phyloP scores from a whole-genome alignment of 2,888 invertebrate species.

The Eristalis arbustorum region DNA sequence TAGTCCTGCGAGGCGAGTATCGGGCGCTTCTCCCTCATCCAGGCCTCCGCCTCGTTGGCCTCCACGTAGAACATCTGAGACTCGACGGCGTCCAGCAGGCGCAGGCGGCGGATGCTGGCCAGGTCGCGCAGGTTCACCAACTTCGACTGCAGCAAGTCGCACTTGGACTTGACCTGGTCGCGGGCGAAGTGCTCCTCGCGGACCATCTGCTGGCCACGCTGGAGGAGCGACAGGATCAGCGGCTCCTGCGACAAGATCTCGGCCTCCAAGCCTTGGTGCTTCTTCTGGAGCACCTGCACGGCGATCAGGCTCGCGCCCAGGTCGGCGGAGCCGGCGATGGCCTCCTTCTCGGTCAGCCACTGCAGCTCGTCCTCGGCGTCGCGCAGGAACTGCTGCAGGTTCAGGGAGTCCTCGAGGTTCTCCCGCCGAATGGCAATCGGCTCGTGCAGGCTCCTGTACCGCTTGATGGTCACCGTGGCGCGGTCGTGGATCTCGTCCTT shows the following conservation, averaged over 20 bases:
- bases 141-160: constrained; percentile 84
- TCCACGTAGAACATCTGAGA: constrained; percentile 94
- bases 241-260: constrained; percentile 93
- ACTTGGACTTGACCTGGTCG: constrained; percentile 81
- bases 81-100: constrained; percentile 90
- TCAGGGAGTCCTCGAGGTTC: constrained; percentile 93
- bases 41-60: constrained; percentile 93
- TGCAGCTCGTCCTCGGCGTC: constrained; percentile 96
- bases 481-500: constrained; percentile 90
- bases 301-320: constrained; percentile 85
- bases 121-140: constrained; percentile 87
- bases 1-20: constrained; percentile 88
- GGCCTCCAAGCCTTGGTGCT: constrained; percentile 94
- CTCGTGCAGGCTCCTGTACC: constrained; percentile 90
- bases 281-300: constrained; percentile 95
- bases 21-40: constrained; percentile 93
- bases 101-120: constrained; percentile 86
- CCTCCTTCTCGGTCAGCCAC: constrained; percentile 92
- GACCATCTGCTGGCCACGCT: constrained; percentile 89
- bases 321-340: constrained; percentile 86
- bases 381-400: constrained; percentile 92
- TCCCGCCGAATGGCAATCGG: constrained; percentile 95
- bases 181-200: constrained; percentile 93
- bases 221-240: constrained; percentile 86
- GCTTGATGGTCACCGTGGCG: constrained; percentile 85